Evolutionary conservation across 2,888 invertebrate genomes (phyloP).

Genomic region (Chrysomela aeneicollis): DNA sequence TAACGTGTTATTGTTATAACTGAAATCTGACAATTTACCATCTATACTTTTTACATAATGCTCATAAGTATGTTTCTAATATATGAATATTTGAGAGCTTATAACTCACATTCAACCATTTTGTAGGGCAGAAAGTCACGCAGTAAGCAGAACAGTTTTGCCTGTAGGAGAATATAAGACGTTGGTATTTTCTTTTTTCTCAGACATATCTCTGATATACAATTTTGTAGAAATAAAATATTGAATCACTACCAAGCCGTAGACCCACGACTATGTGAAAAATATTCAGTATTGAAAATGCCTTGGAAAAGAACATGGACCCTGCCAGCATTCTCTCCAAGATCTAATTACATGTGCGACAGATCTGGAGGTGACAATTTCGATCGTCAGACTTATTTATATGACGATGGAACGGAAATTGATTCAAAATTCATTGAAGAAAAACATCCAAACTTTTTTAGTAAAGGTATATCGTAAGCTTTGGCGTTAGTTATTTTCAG

Average conservation of each 20-base stretch:
- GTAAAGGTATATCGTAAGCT: neutral
- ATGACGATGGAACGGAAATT: constrained; percentile 45
- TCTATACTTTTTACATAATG: too few species aligned
- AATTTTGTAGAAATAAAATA: neutral
- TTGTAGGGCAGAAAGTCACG: neutral
- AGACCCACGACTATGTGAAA: constrained; percentile 41
- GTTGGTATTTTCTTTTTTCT: neutral
- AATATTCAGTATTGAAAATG: constrained; percentile 43
- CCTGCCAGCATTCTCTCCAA: constrained; percentile 37
- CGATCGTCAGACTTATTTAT: constrained; percentile 43
- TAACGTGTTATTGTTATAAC: too few species aligned
- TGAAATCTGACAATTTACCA: too few species aligned
- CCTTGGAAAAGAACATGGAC: constrained; percentile 44
- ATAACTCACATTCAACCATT: too few species aligned
- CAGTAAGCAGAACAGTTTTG: neutral
- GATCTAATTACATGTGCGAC: constrained; percentile 20
- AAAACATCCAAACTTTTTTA: constrained; percentile 22
- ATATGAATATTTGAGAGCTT: too few species aligned
- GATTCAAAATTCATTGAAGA: constrained; percentile 38
- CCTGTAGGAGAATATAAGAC: neutral
- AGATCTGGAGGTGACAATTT: constrained; percentile 27
- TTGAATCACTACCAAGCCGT: constrained; percentile 2
- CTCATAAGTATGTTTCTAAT: too few species aligned
- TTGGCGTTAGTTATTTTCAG: too few species aligned
- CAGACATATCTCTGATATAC: too few species aligned